phyloP scores from a whole-genome alignment of 2,113 vertebrate genomes.

The Trochalopteron elliotii region DNA sequence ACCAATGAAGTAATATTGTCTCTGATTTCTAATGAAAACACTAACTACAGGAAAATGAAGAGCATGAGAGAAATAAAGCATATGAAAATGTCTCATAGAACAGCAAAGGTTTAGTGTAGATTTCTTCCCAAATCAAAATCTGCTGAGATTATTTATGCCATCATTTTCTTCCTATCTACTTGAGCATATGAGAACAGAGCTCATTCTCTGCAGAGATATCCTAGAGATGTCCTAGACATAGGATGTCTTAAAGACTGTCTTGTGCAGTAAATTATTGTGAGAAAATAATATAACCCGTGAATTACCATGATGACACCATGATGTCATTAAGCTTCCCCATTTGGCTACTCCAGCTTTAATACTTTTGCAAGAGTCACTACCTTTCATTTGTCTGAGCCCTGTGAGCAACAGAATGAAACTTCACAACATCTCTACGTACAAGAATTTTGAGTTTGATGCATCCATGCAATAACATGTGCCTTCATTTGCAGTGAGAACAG shows the following conservation, averaged over 20 bases:
- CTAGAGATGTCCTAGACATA: not conserved
- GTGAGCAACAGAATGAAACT: not conserved
- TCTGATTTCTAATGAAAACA: not conserved
- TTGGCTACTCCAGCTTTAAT: not conserved
- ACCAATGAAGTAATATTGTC: not conserved
- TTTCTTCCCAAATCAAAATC: not conserved
- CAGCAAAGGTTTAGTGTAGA: not conserved
- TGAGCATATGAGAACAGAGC: not conserved
- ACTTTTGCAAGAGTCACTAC: not conserved
- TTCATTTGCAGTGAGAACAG: not conserved
- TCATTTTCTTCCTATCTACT: not conserved
- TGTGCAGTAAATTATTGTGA: not conserved
- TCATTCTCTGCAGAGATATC: not conserved
- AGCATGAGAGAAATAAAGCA: not conserved
- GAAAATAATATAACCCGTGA: not conserved
- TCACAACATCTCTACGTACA: not conserved
- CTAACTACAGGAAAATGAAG: not conserved
- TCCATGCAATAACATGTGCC: not conserved
- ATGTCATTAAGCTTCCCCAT: not conserved
- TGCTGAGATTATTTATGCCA: not conserved
- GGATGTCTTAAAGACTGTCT: not conserved
- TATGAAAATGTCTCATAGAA: not conserved
- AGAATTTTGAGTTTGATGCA: not conserved
- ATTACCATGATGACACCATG: not conserved
- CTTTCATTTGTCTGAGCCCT: not conserved